Percentiles rank a stretch among this genome's conserved stretches.
Evolutionary conservation across 2,797 vertebrate genomes (phyloP).

Genomic region (Sebastes kiyomatsui): DNA sequence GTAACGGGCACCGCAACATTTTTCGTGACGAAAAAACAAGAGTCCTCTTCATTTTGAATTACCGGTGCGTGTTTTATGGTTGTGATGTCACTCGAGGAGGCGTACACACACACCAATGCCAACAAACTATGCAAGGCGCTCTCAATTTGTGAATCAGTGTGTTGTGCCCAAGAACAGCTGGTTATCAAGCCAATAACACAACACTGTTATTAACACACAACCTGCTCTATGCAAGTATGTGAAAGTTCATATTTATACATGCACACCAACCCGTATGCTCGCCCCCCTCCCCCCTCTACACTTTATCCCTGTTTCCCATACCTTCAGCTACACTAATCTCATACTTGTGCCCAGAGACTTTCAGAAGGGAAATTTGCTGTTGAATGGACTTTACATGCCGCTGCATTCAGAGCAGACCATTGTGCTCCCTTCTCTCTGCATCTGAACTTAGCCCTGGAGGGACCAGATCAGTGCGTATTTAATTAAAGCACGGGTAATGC

Average conservation of each 20-base stretch:
- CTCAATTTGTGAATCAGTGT: not conserved
- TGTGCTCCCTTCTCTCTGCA: conserved; percentile 24
- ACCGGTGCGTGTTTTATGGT: too few species aligned
- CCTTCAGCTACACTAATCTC: conserved; percentile 4
- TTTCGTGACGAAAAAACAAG: too few species aligned
- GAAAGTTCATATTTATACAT: too few species aligned
- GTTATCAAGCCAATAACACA: not conserved
- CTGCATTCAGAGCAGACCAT: conserved; percentile 21
- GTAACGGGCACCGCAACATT: too few species aligned
- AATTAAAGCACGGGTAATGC: conserved; percentile 66
- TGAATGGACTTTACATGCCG: conserved; percentile 42
- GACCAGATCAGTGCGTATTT: conserved; percentile 64
- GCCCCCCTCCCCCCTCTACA: not conserved
- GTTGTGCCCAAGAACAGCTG: not conserved
- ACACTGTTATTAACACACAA: not conserved
- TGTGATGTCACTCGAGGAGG: too few species aligned
- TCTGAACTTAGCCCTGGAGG: conserved; percentile 49
- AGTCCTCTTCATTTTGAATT: too few species aligned
- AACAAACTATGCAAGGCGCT: not conserved
- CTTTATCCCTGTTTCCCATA: not conserved
- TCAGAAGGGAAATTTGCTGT: conserved; percentile 22
- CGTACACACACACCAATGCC: not conserved
- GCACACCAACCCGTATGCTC: not conserved
- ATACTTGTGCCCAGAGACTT: not conserved
- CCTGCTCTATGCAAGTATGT: not conserved